Evolutionary conservation across 2,888 invertebrate species (phyloP).

Genomic region (Corythucha ciliata): DNA sequence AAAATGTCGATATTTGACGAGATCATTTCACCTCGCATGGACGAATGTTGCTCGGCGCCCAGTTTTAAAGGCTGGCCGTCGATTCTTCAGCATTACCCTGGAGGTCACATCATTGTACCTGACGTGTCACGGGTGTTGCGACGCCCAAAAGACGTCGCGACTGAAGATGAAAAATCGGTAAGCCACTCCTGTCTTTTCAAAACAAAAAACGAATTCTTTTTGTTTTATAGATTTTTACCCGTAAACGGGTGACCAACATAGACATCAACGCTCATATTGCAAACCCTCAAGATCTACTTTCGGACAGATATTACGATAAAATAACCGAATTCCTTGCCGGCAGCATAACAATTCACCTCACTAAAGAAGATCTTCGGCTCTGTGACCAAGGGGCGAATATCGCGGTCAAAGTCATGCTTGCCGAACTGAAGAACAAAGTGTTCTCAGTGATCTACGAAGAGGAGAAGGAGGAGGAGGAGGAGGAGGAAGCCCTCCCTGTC

Average conservation of each 20-base stretch:
- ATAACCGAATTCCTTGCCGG: slow-evolving; percentile 31
- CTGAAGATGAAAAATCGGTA: too few species aligned
- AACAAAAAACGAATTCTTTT: too few species aligned
- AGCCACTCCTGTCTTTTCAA: too few species aligned
- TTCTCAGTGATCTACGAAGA: slow-evolving; percentile 31
- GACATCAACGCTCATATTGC: slow-evolving; percentile 33
- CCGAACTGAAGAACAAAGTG: slow-evolving; percentile 29
- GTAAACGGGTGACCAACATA: slow-evolving; percentile 29
- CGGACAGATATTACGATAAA: slow-evolving; percentile 32
- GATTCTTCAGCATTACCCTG: slow-evolving; percentile 20
- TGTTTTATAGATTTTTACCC: too few species aligned
- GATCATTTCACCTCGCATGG: slow-evolving; percentile 29
- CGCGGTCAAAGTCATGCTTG: slow-evolving; percentile 31
- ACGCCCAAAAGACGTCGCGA: too few species aligned
- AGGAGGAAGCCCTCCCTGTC: too few species aligned
- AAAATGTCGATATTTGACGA: slow-evolving; percentile 31
- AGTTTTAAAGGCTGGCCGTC: slow-evolving; percentile 24
- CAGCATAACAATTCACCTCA: slow-evolving; percentile 33
- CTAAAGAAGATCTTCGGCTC: slow-evolving; percentile 29
- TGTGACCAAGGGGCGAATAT: slow-evolving; percentile 29
- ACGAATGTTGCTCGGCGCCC: slow-evolving; percentile 21
- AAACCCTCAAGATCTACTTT: slow-evolving; percentile 31
- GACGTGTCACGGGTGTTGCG: slow-evolving; percentile 34
- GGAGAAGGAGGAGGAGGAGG: slow-evolving; percentile 20
- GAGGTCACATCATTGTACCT: slow-evolving; percentile 33